Evolutionary conservation across 2,888 invertebrate species (phyloP), one percentile per base, ranked within the genome.

Genomic region (Gisinianus flammeolus): DNA sequence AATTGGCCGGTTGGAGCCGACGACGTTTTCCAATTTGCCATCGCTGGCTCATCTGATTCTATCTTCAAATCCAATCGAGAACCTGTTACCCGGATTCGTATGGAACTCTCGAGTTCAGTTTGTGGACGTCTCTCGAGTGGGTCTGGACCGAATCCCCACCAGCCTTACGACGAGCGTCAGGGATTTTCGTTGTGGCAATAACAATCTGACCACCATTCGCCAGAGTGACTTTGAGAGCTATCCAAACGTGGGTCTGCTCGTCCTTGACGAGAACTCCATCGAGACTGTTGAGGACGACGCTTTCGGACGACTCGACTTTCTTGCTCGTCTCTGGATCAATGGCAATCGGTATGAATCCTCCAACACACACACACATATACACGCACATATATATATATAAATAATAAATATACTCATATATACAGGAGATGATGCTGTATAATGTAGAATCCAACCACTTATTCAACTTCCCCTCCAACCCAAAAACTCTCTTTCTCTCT

Each of bases 191-290:
- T 88, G 96, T 35, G 91, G 92, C 12, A 92, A 92, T 75, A 96
- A 96, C 87, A 90, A 89, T 83, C 90, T 94, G 84, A 89, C 89
- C 81, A 89, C 90, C 16, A 91, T 96, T 72, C 91, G 91, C 79
- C 92, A 94, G 85, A 95, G 95, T 10, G 95, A 96, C 86, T 89
- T 96, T 82, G 95, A 96, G 86, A 94, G 94, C 84, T 96, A 95
- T 87, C 95, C 95, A 0, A 88, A 95, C 74, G 87, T 97, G 28
- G 93, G 93, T 85, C 90, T 93, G 24, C 88, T 97, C 73, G 94
- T 94, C 86, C 90, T 97, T 80, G 93, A 93, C 12, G 90, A 92
- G 82, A 96, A 96, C 86, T 90, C 91, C 83, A 90, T 97, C 76
- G 88, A 88, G 69, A 89, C 90, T 2, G 91, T 97, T 54, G 95